phyloP scores from a whole-genome alignment of 1,140 invertebrate species.

The Heliconius nattereri region DNA sequence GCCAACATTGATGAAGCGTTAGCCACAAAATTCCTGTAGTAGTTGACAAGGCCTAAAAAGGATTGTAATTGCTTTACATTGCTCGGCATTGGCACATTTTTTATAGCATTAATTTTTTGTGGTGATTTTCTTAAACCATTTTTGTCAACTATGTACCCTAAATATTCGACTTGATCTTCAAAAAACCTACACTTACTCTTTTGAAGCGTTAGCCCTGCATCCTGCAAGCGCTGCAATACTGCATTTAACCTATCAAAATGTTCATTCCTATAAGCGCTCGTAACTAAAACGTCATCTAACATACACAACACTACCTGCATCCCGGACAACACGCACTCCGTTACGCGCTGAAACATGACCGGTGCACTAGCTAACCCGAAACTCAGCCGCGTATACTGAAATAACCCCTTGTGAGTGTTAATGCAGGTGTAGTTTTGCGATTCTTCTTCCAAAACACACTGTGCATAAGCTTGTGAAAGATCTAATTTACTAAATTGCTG shows the following conservation, averaged over 20 bases:
- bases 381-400: neutral
- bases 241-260: neutral
- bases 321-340: neutral
- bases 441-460: neutral
- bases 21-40: slow-evolving; percentile 63
- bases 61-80: slow-evolving; percentile 39
- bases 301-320: neutral
- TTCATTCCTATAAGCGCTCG: neutral
- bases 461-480: neutral
- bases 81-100: slow-evolving; percentile 30
- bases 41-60: slow-evolving; percentile 51
- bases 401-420: neutral
- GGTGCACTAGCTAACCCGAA: neutral
- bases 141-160: neutral
- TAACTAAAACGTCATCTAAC: neutral
- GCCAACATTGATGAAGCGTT: slow-evolving; percentile 55
- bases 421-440: slow-evolving; percentile 17
- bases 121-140: slow-evolving; percentile 34
- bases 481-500: slow-evolving; percentile 10
- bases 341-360: neutral
- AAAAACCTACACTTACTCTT: no score
- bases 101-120: slow-evolving; percentile 42
- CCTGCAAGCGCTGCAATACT: neutral
- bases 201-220: neutral
- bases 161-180: neutral